Conservation (phyloP, 2,888 invertebrate genomes). For the Plemyria rubiginata region DNA sequence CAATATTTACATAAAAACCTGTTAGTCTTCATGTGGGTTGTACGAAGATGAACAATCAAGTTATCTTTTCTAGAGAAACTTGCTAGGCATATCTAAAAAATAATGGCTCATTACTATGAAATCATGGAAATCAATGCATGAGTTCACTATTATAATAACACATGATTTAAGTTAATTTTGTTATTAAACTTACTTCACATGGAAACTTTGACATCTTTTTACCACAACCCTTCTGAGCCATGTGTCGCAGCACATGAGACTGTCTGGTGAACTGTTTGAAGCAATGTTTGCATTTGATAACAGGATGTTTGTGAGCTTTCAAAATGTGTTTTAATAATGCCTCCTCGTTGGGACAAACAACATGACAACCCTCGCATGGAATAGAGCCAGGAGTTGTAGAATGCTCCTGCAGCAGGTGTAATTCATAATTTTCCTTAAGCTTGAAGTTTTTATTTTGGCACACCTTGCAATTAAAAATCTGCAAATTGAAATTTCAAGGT, state of each 20-base stretch:
- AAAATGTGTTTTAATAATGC: slow-evolving; percentile 88
- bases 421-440: slow-evolving; percentile 86
- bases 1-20: slow-evolving; percentile 66
- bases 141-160: background rate
- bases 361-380: slow-evolving; percentile 87
- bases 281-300: slow-evolving; percentile 88
- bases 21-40: slow-evolving; percentile 55
- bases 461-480: slow-evolving; percentile 70
- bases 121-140: background rate
- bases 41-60: slow-evolving; percentile 90
- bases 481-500: slow-evolving; percentile 9
- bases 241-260: slow-evolving; percentile 90
- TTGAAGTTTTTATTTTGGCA: slow-evolving; percentile 90
- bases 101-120: slow-evolving; percentile 10
- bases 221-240: slow-evolving; percentile 88
- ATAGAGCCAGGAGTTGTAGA: slow-evolving; percentile 85
- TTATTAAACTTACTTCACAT: slow-evolving; percentile 65
- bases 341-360: slow-evolving; percentile 86
- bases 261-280: slow-evolving; percentile 89
- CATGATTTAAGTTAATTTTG: background rate
- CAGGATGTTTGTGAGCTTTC: slow-evolving; percentile 82
- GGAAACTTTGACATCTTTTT: slow-evolving; percentile 50
- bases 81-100: slow-evolving; percentile 86
- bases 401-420: slow-evolving; percentile 89
- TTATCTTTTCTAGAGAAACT: slow-evolving; percentile 90